Evolutionary conservation across 2,888 invertebrate genomes (phyloP), one percentile per base, ranked within the genome.

Genomic region (Tortrix viridana): DNA sequence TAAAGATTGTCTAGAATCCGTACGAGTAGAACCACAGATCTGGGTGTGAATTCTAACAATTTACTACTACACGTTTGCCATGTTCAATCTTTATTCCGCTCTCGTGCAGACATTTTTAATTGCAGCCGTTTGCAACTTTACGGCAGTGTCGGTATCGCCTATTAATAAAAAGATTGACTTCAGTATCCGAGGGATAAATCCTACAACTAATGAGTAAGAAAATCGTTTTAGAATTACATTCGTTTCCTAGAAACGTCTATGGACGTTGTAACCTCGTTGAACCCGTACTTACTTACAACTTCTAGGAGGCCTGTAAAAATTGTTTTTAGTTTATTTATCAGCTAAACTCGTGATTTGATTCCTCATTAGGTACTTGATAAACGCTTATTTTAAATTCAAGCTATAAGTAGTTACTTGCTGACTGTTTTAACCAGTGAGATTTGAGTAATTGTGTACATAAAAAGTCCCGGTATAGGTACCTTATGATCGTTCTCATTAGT

Each of bases 401-500:
- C 38, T 26, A n/a, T n/a, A n/a, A n/a, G n/a, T n/a, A n/a, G n/a
- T n/a, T n/a, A 9, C n/a, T n/a, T 43, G 6, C 23, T 7, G 23
- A 16, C 16, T 16, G 23, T 19, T 3, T 5, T 4, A 3, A 9
- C 41, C n/a, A 14, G 23, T 14, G 26, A 19, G 41, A 7, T 14
- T 43, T 23, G 44, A 62, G 46, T 62, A 50, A 56, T 56, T 56
- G 46, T 50, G 38, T 19, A 46, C 16, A 57, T 46, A 53, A 60
- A 38, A 58, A 52, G 26, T 50, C 18, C 20, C 61, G 69, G 70
- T 75, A 18, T 60, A 69, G 70, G 73, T 73, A 69, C 70, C 69
- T 75, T 76, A 74, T 76, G 74, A 79, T 78, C 80, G 78, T 77
- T 67, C 76, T 77, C 72, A 74, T 84, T 80, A 83, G 74, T 72